Evolutionary conservation across 2,113 vertebrate genomes (phyloP).

Genomic region (Elanus axillaris): DNA sequence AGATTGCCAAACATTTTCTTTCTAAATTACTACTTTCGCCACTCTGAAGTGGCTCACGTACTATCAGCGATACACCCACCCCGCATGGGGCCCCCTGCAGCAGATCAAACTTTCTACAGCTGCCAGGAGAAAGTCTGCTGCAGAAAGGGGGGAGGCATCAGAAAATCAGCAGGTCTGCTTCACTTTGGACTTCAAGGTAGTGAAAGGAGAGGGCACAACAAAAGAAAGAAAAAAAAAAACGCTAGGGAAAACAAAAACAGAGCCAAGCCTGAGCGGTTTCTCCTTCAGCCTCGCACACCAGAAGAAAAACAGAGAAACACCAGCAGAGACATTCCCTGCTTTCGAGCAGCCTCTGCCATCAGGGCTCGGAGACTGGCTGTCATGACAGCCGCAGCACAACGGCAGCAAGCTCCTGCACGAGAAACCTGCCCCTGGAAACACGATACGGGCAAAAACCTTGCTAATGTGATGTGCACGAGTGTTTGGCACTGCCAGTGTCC

Average conservation of each 20-base stretch:
- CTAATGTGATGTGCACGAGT: fast-evolving
- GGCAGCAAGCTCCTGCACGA: fast-evolving
- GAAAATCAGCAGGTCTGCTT: neutral
- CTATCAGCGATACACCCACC: neutral
- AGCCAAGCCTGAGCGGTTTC: neutral
- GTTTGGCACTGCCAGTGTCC: neutral
- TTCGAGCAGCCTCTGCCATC: neutral
- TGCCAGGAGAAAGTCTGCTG: neutral
- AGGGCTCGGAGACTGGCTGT: neutral
- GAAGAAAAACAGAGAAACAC: neutral
- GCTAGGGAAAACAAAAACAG: neutral
- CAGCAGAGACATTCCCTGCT: neutral
- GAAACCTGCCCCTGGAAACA: neutral
- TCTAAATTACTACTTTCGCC: neutral
- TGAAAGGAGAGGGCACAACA: neutral
- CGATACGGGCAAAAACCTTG: neutral
- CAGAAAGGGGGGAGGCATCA: neutral
- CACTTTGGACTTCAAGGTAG: neutral
- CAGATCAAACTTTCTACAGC: neutral
- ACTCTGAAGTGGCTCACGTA: neutral
- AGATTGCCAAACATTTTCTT: neutral
- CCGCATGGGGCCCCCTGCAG: neutral
- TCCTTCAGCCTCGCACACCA: neutral
- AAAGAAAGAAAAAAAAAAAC: neutral
- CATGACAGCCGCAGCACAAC: neutral